phyloP scores from a whole-genome alignment of 2,888 invertebrate genomes.

The Lycaena phlaeas region DNA sequence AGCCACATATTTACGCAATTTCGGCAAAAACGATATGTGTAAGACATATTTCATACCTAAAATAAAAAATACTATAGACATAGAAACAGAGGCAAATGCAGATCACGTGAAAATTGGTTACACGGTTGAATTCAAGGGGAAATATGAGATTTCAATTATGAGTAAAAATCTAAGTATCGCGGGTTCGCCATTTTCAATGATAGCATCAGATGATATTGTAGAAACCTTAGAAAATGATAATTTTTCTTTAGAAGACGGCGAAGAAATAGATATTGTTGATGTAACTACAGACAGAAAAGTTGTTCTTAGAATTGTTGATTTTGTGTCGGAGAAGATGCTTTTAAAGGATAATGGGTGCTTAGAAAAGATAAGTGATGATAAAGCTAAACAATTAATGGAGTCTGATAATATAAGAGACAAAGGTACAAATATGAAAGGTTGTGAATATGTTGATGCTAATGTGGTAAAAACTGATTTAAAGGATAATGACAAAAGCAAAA shows the following conservation, averaged over 20 bases:
- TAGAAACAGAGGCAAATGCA: slow-evolving; percentile 52
- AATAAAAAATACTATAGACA: slow-evolving; percentile 64
- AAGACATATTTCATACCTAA: slow-evolving; percentile 64
- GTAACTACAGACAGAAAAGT: slow-evolving; percentile 59
- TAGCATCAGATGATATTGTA: slow-evolving; percentile 51
- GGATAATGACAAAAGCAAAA: slow-evolving; percentile 12
- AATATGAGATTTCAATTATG: slow-evolving; percentile 71
- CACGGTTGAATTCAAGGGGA: slow-evolving; percentile 62
- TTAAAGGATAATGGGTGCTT: slow-evolving; percentile 64
- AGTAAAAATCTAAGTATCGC: slow-evolving; percentile 69
- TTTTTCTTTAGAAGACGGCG: slow-evolving; percentile 55
- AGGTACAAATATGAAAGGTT: background rate
- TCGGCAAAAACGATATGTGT: slow-evolving; percentile 57
- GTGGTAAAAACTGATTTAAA: background rate
- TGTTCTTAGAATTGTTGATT: slow-evolving; percentile 66
- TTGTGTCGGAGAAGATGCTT: slow-evolving; percentile 71
- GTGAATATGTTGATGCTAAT: background rate
- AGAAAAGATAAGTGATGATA: slow-evolving; percentile 58
- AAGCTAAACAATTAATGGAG: slow-evolving; percentile 51
- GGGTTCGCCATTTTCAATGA: slow-evolving; percentile 74
- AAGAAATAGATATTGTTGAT: slow-evolving; percentile 63
- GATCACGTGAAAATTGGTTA: slow-evolving; percentile 70
- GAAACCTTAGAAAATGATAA: slow-evolving; percentile 45
- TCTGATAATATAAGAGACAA: slow-evolving; percentile 28
- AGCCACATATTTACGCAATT: slow-evolving; percentile 52